A percentile compares a stretch with the other conserved stretches of the same genome.
Evolutionary conservation across 2,888 invertebrate species (phyloP).

Genomic region (Acleris emargana): DNA sequence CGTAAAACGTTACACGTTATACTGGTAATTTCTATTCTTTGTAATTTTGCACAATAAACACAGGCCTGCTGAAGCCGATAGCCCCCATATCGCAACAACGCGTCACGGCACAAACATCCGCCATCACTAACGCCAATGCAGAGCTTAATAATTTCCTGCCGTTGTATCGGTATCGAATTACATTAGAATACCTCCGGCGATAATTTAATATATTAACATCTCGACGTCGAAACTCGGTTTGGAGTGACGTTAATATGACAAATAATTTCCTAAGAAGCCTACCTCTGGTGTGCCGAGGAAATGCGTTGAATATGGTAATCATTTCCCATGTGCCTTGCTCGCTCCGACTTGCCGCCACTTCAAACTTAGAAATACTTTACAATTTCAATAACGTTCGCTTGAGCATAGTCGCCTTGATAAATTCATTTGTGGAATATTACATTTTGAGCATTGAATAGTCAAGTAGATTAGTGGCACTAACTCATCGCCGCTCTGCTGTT

Average conservation of each 20-base stretch:
- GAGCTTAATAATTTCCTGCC: constrained; percentile 35
- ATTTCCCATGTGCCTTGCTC: constrained; percentile 68
- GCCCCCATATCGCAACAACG: not conserved
- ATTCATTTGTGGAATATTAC: constrained; percentile 36
- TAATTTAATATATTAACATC: constrained; percentile 78
- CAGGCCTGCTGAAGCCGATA: too few relatives aligned
- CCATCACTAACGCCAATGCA: constrained; percentile 20
- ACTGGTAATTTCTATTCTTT: too few relatives aligned
- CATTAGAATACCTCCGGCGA: constrained; percentile 58
- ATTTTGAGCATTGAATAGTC: constrained; percentile 33
- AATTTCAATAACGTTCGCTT: constrained; percentile 46
- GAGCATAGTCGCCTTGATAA: constrained; percentile 27
- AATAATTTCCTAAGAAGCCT: constrained; percentile 78
- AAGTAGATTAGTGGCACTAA: constrained; percentile 23
- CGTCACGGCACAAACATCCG: constrained; percentile 1
- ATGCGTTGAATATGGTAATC: constrained; percentile 79
- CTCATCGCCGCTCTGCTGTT: constrained; percentile 16
- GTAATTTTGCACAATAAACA: too few relatives aligned
- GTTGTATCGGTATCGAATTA: constrained; percentile 55
- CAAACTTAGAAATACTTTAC: constrained; percentile 64
- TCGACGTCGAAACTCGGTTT: constrained; percentile 63
- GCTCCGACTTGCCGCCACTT: constrained; percentile 52
- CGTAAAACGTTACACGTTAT: too few relatives aligned
- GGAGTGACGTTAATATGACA: constrained; percentile 81
- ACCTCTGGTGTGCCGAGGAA: constrained; percentile 60